phyloP scores from a whole-genome alignment of 2,113 vertebrate species.

The Craseonycteris thonglongyai region DNA sequence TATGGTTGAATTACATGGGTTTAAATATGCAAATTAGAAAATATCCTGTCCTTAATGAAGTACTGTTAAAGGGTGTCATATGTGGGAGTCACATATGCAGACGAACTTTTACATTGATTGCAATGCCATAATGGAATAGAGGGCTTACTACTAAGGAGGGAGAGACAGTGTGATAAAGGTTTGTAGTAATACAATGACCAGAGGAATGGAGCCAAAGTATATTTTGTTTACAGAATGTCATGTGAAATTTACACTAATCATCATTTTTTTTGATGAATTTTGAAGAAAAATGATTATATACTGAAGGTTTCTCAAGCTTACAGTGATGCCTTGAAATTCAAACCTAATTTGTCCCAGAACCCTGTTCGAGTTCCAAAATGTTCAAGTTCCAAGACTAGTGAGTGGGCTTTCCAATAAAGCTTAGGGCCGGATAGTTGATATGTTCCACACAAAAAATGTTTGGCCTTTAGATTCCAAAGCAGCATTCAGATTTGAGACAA shows the following conservation, averaged over 20 bases:
- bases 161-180: neutral
- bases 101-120: neutral
- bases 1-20: neutral
- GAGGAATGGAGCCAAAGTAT: neutral
- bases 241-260: neutral
- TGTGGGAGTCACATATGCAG: neutral
- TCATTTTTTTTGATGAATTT: neutral
- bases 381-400: too few relatives aligned
- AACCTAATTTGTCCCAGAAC: too few relatives aligned
- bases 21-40: neutral
- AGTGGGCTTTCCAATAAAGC: too few relatives aligned
- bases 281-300: neutral
- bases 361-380: too few relatives aligned
- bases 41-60: neutral
- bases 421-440: too few relatives aligned
- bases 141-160: neutral
- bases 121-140: neutral
- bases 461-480: too few relatives aligned
- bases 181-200: neutral
- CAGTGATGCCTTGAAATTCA: too few relatives aligned
- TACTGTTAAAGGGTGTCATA: neutral
- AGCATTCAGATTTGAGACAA: too few relatives aligned
- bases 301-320: neutral
- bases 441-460: too few relatives aligned
- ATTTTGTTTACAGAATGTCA: neutral